Conservation (phyloP, 2,888 invertebrate genomes). For the Cloeon dipterum region DNA sequence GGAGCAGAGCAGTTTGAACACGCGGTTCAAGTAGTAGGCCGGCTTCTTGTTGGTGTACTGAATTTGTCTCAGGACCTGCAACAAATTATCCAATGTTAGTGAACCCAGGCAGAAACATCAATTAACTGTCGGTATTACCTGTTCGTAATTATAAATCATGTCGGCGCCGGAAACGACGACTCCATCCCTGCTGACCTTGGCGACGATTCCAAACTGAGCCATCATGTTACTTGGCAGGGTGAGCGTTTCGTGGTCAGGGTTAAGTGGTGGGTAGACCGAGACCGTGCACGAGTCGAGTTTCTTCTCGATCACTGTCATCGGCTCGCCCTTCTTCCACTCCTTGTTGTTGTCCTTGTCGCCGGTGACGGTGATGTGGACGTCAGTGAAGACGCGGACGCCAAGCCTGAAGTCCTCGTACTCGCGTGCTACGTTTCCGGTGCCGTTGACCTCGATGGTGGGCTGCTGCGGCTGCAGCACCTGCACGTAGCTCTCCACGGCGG, state of each 20-base stretch:
- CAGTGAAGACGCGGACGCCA: constrained; percentile 74
- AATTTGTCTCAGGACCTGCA: constrained; percentile 41
- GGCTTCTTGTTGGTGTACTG: constrained; percentile 92
- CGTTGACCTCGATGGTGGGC: constrained; percentile 62
- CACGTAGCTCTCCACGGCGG: constrained; percentile 59
- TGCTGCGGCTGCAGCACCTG: constrained; percentile 71
- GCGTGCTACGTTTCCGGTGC: constrained; percentile 56
- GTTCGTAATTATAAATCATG: constrained; percentile 52
- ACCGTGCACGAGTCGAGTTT: constrained; percentile 83
- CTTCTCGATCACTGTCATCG: constrained; percentile 24
- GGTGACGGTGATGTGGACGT: constrained; percentile 45
- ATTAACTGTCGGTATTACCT: constrained; percentile 20
- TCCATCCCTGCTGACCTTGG: constrained; percentile 78
- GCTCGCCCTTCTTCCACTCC: constrained; percentile 15
- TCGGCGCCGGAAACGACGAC: constrained; percentile 59
- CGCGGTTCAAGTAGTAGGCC: constrained; percentile 83
- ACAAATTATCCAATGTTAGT: no score
- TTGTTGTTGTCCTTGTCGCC: constrained; percentile 10
- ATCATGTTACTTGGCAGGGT: constrained; percentile 53
- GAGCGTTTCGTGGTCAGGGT: constrained; percentile 86
- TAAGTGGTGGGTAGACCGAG: constrained; percentile 80
- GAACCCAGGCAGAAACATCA: neutral
- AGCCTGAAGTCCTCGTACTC: constrained; percentile 67
- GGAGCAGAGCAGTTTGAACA: constrained; percentile 87
- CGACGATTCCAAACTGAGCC: constrained; percentile 48